Conservation (phyloP, 2,888 invertebrate genomes). For the Acrocyrtus sp. region DNA sequence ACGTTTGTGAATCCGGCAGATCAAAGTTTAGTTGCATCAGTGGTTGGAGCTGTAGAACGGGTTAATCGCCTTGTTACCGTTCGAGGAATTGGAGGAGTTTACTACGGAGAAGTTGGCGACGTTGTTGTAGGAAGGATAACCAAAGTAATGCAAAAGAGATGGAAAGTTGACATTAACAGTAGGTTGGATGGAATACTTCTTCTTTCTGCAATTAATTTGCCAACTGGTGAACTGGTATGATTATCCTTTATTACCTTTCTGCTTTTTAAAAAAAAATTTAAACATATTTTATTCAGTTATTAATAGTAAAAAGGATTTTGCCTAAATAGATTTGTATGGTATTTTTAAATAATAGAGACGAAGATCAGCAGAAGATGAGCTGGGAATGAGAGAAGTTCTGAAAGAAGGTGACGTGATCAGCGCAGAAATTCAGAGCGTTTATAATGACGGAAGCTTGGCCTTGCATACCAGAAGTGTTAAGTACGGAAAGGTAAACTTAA, state of each 20-base stretch:
- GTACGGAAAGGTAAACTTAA: slow-evolving; percentile 85
- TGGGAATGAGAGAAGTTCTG: slow-evolving; percentile 94
- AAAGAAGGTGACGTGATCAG: slow-evolving; percentile 96
- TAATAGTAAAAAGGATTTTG: no score
- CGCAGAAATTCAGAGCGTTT: slow-evolving; percentile 96
- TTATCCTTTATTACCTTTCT: slow-evolving; percentile 14
- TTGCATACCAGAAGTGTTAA: slow-evolving; percentile 95
- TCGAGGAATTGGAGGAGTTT: slow-evolving; percentile 89
- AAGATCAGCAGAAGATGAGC: slow-evolving; percentile 94
- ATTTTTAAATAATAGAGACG: slow-evolving; percentile 74
- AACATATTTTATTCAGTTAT: no score
- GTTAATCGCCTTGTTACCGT: slow-evolving; percentile 96
- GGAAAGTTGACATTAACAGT: slow-evolving; percentile 96
- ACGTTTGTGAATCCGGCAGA: slow-evolving; percentile 85
- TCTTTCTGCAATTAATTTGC: slow-evolving; percentile 93
- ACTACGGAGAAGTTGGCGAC: slow-evolving; percentile 94
- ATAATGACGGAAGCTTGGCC: slow-evolving; percentile 89
- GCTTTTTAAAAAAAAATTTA: no score
- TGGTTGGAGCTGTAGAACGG: slow-evolving; percentile 93
- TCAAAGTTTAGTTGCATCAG: slow-evolving; percentile 82
- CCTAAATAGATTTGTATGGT: no score
- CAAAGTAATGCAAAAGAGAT: slow-evolving; percentile 90
- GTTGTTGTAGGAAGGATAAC: slow-evolving; percentile 94
- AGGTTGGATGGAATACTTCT: slow-evolving; percentile 83
- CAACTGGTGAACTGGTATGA: slow-evolving; percentile 92